phyloP scores from a whole-genome alignment of 2,888 invertebrate genomes.

The Geophilus truncorum region DNA sequence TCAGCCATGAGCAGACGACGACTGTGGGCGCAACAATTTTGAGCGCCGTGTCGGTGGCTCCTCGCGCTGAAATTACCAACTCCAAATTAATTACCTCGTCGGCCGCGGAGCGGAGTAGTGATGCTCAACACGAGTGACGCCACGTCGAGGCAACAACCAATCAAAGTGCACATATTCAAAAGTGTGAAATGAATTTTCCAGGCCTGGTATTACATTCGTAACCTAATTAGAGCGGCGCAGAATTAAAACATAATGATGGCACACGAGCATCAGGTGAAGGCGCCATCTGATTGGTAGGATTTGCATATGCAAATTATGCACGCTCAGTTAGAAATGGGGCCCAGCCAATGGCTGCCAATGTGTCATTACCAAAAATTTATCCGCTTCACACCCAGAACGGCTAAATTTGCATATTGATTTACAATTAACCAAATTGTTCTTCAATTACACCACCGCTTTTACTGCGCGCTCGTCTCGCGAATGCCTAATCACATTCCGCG shows the following conservation, averaged over 20 bases:
- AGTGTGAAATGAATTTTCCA: constrained; percentile 36
- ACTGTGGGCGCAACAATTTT: constrained; percentile 26
- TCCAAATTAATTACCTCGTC: constrained; percentile 34
- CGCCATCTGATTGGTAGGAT: constrained; percentile 35
- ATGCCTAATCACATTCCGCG: constrained; percentile 8
- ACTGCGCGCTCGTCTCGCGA: neutral
- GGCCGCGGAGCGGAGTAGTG: constrained; percentile 30
- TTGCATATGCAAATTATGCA: constrained; percentile 35
- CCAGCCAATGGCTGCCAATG: constrained; percentile 32
- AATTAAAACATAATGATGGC: constrained; percentile 36
- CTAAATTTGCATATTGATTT: constrained; percentile 34
- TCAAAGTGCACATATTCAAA: constrained; percentile 33
- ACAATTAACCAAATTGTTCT: constrained; percentile 34
- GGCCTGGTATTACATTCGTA: constrained; percentile 35
- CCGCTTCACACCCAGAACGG: constrained; percentile 32
- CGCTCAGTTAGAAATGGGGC: constrained; percentile 14
- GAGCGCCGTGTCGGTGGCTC: constrained; percentile 27
- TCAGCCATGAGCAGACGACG: constrained; percentile 20
- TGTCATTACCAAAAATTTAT: constrained; percentile 35
- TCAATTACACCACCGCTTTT: constrained; percentile 30
- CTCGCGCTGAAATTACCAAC: constrained; percentile 33
- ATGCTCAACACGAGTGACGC: constrained; percentile 32
- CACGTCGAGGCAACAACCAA: constrained; percentile 33
- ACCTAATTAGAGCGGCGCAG: constrained; percentile 34
- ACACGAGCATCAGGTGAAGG: constrained; percentile 32